phyloP scores from a whole-genome alignment of 2,888 invertebrate species.

The Dinocampus coccinellae region DNA sequence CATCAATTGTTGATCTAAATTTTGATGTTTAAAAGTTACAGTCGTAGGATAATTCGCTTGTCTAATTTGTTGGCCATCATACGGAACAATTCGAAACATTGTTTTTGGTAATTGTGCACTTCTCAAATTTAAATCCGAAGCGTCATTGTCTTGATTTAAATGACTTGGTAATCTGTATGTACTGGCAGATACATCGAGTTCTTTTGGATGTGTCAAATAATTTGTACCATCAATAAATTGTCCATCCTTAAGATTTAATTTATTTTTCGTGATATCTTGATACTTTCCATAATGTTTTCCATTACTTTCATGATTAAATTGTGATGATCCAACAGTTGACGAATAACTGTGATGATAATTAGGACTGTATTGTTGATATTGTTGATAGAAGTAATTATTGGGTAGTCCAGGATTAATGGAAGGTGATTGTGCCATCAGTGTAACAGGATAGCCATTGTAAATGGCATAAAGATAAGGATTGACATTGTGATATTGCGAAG shows the following conservation, averaged over 20 bases:
- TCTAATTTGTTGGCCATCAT: constrained; percentile 54
- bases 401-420: constrained; percentile 28
- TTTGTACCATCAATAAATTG: constrained; percentile 61
- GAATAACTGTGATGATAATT: constrained; percentile 56
- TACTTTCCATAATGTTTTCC: constrained; percentile 39
- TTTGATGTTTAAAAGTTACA: constrained; percentile 51
- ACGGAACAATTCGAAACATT: constrained; percentile 57
- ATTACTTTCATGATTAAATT: constrained; percentile 40
- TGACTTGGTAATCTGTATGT: constrained; percentile 52
- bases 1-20: constrained; percentile 59
- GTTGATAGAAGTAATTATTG: constrained; percentile 60
- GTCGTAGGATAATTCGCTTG: constrained; percentile 53
- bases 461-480: constrained; percentile 43
- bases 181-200: constrained; percentile 59
- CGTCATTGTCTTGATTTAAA: constrained; percentile 56
- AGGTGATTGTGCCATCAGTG: constrained; percentile 25
- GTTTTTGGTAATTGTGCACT: constrained; percentile 47
- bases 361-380: constrained; percentile 56
- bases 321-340: constrained; percentile 46
- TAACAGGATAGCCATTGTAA: constrained; percentile 35
- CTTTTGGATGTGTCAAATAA: constrained; percentile 54
- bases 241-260: constrained; percentile 35
- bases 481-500: constrained; percentile 42
- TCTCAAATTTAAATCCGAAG: constrained; percentile 47
- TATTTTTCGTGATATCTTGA: neutral